Conservation (phyloP, 1,140 invertebrate genomes). For the Monomorium pharaonis region DNA sequence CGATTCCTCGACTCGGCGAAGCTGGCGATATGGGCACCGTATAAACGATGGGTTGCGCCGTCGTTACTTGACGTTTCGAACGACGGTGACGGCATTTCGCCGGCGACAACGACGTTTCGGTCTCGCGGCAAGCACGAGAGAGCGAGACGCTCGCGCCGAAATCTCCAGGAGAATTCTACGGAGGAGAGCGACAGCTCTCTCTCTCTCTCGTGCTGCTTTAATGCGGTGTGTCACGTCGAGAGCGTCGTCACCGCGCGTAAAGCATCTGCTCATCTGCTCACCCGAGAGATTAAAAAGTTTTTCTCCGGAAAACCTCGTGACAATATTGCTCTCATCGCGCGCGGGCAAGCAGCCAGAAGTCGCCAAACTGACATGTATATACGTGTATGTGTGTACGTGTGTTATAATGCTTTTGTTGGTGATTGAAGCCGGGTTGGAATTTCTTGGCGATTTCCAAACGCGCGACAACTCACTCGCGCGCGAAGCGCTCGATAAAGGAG, state of each 20-base stretch:
- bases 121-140: background rate
- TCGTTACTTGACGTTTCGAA: conserved; percentile 37
- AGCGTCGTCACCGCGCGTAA: conserved; percentile 47
- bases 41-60: conserved; percentile 27
- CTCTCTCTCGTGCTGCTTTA: background rate
- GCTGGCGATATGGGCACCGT: conserved; percentile 8
- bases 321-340: conserved; percentile 60
- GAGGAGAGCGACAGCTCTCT: background rate
- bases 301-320: conserved; percentile 39
- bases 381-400: background rate
- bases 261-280: conserved; percentile 66
- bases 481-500: conserved; percentile 61
- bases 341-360: conserved; percentile 38
- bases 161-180: conserved; percentile 15
- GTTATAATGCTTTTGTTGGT: background rate
- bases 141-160: background rate
- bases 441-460: conserved; percentile 38
- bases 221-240: conserved; percentile 38
- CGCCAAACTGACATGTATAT: conserved; percentile 5
- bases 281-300: conserved; percentile 71
- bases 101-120: background rate
- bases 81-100: conserved; percentile 26
- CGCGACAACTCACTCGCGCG: conserved; percentile 28
- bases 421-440: conserved; percentile 22
- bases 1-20: background rate